Base-by-base conservation (phyloP, 2,888 invertebrate species). In the Autographa pulchrina region DNA sequence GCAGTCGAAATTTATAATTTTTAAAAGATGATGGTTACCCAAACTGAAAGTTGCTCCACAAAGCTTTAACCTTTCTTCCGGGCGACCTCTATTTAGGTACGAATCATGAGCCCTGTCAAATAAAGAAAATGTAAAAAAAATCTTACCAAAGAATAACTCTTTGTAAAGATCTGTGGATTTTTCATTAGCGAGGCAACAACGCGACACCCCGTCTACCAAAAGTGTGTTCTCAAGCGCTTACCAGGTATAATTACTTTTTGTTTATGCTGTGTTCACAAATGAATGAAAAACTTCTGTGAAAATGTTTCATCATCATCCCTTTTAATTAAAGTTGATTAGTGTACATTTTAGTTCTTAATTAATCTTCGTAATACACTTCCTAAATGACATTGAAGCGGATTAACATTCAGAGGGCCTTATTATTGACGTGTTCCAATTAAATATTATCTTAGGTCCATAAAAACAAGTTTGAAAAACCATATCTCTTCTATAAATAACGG, bases 201-300 rank as follows among this genome's bases (percentile, higher is more conserved):
- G 41, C 31, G 58, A 52, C 61, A 68, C 72, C 62, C 72, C 25
- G 14, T 43, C 25, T n/a, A 62, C 67, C 16, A 62, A 72, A 70
- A 58, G 41, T 72, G 56, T 62, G 41, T 56, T 38, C 38, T 52
- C 25, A 8, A 65, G 35, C 52, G n/a, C 43, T 68, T 38, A 35
- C 18, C n/a, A 58, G 35, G 35, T n/a, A 41, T 79, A 79, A 69
- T 79, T 75, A 65, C 65, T 65, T 75, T 79, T 68, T 67, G 68
- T 74, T 78, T 70, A 58, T 62, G 52, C 65, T 56, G 70, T 67
- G 56, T 69, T 72, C 41, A 56, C 60, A 52, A 72, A 72, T 58
- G 65, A 61, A 79, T 80, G 64, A 62, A 61, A 56, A 59, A 41
- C 11, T 54, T 20, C 18, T 2, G 54, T 60, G 59, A 62, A 65